Evolutionary conservation across 2,888 invertebrate genomes (phyloP).

Genomic region (Lordiphosa andalusiaca): DNA sequence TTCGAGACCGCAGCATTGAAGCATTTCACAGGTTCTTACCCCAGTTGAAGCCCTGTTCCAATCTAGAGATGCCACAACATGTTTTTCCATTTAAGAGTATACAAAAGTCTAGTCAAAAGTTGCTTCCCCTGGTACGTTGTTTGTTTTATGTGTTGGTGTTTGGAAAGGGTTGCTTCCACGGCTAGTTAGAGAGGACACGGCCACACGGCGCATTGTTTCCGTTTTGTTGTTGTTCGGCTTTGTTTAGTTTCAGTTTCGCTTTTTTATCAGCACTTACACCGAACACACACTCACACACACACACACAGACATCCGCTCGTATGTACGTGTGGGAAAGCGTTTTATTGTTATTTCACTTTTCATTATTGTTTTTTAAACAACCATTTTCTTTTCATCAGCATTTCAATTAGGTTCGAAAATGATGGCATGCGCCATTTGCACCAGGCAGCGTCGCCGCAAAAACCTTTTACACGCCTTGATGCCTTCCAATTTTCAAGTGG

Average conservation of each 20-base stretch:
- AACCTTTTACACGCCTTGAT: constrained; percentile 67
- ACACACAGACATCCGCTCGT: background rate
- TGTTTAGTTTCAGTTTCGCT: constrained; percentile 53
- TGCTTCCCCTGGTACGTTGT: no score
- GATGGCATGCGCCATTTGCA: constrained; percentile 53
- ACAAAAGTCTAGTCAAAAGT: no score
- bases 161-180: constrained; percentile 6
- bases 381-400: constrained; percentile 69
- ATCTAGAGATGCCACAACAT: no score
- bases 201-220: constrained; percentile 56
- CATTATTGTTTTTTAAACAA: constrained; percentile 70
- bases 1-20: no score
- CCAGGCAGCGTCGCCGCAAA: constrained; percentile 44
- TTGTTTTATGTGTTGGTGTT: no score
- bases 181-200: constrained; percentile 32
- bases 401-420: constrained; percentile 66
- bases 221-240: constrained; percentile 52
- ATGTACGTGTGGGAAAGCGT: constrained; percentile 39
- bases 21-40: no score
- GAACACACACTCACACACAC: background rate
- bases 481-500: constrained; percentile 55
- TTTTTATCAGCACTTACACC: constrained; percentile 38
- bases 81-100: background rate
- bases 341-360: constrained; percentile 66
- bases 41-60: no score